Percentiles rank a stretch among this genome's conserved stretches.
Conservation (phyloP, 30 jellyfish, hydroid and myxozoan species). For the Pelagia noctiluca region DNA sequence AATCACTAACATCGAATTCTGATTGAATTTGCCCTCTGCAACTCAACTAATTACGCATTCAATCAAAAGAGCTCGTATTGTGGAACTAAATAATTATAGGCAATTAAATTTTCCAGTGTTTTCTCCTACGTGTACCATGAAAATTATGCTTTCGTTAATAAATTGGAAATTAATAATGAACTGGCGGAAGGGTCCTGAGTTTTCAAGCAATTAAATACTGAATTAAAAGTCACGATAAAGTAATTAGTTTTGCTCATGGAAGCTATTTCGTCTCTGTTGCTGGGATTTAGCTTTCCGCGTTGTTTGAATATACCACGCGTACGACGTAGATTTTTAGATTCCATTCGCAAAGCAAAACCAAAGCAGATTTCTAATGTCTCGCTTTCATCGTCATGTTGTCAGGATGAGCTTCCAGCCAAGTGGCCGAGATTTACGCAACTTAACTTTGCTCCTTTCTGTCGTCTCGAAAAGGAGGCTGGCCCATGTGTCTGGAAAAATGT, state of each 20-base stretch:
- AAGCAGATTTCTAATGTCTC: too few species aligned
- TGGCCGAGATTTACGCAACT: too few species aligned
- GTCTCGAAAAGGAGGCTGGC: too few species aligned
- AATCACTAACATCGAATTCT: too few species aligned
- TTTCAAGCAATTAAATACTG: constrained; percentile 51
- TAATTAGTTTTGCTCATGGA: constrained; percentile 59
- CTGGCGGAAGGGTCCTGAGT: constrained; percentile 60
- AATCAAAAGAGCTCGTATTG: constrained; percentile 71
- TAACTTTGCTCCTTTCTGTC: too few species aligned
- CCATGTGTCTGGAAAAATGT: too few species aligned
- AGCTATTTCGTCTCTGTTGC: not conserved
- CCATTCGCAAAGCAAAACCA: too few species aligned
- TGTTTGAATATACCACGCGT: constrained; percentile 38
- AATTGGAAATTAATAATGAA: constrained; percentile 69
- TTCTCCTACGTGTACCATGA: constrained; percentile 69
- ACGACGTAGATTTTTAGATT: too few species aligned
- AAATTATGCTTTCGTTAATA: constrained; percentile 63
- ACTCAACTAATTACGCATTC: constrained; percentile 47
- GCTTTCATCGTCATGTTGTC: too few species aligned
- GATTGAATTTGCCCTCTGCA: constrained; percentile 60
- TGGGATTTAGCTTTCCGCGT: constrained; percentile 35
- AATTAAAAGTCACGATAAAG: constrained; percentile 55
- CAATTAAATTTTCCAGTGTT: constrained; percentile 55
- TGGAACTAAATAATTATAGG: constrained; percentile 70
- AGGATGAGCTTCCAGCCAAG: too few species aligned